phyloP scores from a whole-genome alignment of 2,797 vertebrate genomes.

The Chloroceryle amazona region DNA sequence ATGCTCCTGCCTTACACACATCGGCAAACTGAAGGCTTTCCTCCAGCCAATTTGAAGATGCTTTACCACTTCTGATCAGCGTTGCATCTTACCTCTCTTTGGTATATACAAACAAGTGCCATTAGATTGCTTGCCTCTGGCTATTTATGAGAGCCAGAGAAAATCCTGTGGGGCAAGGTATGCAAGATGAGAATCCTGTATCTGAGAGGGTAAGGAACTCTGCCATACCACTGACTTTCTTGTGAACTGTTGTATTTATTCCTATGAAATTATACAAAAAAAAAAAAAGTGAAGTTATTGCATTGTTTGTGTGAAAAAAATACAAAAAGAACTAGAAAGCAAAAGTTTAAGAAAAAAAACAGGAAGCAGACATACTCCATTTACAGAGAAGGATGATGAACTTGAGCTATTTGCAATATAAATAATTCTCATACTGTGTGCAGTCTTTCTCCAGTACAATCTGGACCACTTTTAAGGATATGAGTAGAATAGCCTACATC shows the following conservation, averaged over 20 bases:
- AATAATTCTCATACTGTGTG: neutral
- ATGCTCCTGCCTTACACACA: neutral
- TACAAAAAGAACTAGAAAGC: neutral
- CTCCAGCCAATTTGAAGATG: neutral
- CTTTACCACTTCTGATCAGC: constrained; percentile 18
- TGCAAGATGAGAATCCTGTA: neutral
- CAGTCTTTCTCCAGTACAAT: neutral
- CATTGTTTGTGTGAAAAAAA: constrained; percentile 1
- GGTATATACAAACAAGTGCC: constrained; percentile 71
- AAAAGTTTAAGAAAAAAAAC: neutral
- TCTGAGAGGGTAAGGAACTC: constrained; percentile 16
- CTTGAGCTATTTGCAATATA: neutral
- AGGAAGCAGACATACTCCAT: neutral
- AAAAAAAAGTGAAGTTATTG: constrained; percentile 41
- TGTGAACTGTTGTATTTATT: neutral
- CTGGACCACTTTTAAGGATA: constrained; percentile 26
- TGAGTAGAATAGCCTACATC: constrained; percentile 40
- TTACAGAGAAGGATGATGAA: neutral
- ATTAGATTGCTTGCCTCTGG: neutral
- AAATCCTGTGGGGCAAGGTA: constrained; percentile 21
- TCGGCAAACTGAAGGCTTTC: neutral
- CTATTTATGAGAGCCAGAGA: constrained; percentile 19
- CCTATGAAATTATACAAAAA: neutral
- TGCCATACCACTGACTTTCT: neutral
- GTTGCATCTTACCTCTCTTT: constrained; percentile 74